phyloP scores from a whole-genome alignment of 2,888 invertebrate species.

The Andrena hattorfiana region DNA sequence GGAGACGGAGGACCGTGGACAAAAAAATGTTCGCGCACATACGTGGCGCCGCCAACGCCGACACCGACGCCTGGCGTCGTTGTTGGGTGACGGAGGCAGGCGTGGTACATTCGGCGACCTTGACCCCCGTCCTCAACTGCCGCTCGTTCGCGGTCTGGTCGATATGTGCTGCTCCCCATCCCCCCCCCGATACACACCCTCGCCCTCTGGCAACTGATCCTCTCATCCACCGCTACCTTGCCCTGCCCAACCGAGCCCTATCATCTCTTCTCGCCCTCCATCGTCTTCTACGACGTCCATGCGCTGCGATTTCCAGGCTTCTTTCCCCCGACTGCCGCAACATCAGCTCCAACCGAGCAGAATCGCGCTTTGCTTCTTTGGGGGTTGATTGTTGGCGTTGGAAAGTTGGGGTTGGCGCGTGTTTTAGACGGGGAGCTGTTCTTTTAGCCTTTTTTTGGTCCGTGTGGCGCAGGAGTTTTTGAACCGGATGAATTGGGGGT shows the following conservation, averaged over 20 bases:
- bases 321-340: not conserved
- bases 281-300: slow-evolving; percentile 14
- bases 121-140: slow-evolving; percentile 83
- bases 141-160: slow-evolving; percentile 82
- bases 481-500: not conserved
- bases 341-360: not conserved
- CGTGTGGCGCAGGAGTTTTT: not conserved
- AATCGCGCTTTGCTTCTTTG: not conserved
- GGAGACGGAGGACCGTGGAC: not conserved
- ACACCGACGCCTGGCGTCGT: slow-evolving; percentile 49
- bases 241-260: slow-evolving; percentile 42
- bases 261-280: slow-evolving; percentile 9
- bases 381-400: not conserved
- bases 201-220: slow-evolving; percentile 52
- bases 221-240: slow-evolving; percentile 41
- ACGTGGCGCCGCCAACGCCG: slow-evolving; percentile 47
- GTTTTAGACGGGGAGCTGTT: not conserved
- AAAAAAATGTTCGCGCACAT: slow-evolving; percentile 19
- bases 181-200: slow-evolving; percentile 68
- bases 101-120: slow-evolving; percentile 81
- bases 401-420: not conserved
- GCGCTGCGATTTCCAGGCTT: slow-evolving; percentile 3
- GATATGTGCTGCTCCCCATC: slow-evolving; percentile 77
- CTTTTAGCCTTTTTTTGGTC: not conserved
- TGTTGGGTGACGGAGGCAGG: slow-evolving; percentile 68